Evolutionary conservation across 2,113 vertebrate species (phyloP), one percentile per base, ranked within the genome.

Genomic region (Syngnathus floridae): DNA sequence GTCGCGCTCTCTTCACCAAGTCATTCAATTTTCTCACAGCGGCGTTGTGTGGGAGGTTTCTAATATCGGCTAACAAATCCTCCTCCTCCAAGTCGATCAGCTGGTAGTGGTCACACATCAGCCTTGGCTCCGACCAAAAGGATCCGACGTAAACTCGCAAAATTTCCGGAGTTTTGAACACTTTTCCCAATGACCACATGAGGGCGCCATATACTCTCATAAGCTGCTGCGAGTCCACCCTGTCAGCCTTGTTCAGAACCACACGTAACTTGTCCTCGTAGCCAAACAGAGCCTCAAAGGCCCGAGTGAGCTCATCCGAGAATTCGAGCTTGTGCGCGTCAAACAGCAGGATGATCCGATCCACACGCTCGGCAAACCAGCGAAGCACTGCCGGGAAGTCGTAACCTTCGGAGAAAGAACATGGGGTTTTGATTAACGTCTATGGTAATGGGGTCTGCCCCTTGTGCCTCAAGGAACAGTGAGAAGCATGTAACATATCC

Each of bases 131-230:
- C 1, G 93, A 86, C 94, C 94, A 95, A 89, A 96, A 95, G 71
- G 94, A 95, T 8, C 93, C 94, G 0, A 95, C 91, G 84, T 93
- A 94, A 82, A 95, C 92, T 0, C 93, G 86, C 71, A 95, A 80
- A 49, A 96, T 92, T 84, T 96, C 94, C 0, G 94, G 94, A 1
- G 93, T 94, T 75, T 84, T 84, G 78, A 95, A 93, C 72, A 93
- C 94, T 79, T 94, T 95, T 11, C 94, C 94, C 77, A 96, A 84
- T 0, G 94, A 93, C 95, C 95, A 96, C 95, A 96, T 95, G 85
- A 96, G 91, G 61, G 95, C 91, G 0, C 95, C 95, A 1, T 96
- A 96, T 67, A 95, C 94, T 3, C 94, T 88, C 93, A 95, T 94
- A 67, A 96, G 87, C 88, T 95, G 92, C 72, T 95, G 94, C 1